Percentiles rank a stretch among this genome's conserved stretches.
phyloP scores from a whole-genome alignment of 2,888 invertebrate genomes.

The Cerastis rubricosa region DNA sequence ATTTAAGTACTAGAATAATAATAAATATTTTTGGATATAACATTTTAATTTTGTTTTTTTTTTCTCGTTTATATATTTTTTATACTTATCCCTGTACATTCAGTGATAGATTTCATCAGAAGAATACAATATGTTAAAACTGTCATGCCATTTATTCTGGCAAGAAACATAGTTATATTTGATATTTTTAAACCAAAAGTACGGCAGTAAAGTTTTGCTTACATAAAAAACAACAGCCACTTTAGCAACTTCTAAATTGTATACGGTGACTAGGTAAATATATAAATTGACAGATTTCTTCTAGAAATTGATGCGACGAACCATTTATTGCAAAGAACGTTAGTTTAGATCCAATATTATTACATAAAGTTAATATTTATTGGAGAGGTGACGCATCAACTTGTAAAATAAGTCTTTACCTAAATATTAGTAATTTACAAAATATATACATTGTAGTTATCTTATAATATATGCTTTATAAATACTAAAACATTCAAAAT shows the following conservation, averaged over 20 bases:
- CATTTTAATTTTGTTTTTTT: conserved; percentile 3
- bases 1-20: conserved; percentile 10
- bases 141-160: conserved; percentile 25
- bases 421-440: conserved; percentile 57
- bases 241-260: conserved; percentile 43
- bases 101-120: conserved; percentile 45
- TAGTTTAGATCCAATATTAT: conserved; percentile 23
- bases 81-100: conserved; percentile 63
- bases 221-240: conserved; percentile 48
- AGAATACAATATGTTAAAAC: conserved; percentile 11
- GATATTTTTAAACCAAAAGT: conserved; percentile 7
- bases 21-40: conserved; percentile 17
- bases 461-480: conserved; percentile 16
- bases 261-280: conserved; percentile 67
- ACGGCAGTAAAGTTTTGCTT: conserved; percentile 5
- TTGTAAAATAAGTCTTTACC: conserved; percentile 47
- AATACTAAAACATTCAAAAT: conserved; percentile 23
- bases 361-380: conserved; percentile 8
- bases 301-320: conserved; percentile 56
- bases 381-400: conserved; percentile 49
- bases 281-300: conserved; percentile 50
- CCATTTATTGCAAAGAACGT: not conserved
- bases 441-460: conserved; percentile 61
- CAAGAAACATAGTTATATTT: conserved; percentile 18
- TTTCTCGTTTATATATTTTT: conserved; percentile 14